phyloP scores from a whole-genome alignment of 1,140 invertebrate genomes.

The Halyomorpha halys region DNA sequence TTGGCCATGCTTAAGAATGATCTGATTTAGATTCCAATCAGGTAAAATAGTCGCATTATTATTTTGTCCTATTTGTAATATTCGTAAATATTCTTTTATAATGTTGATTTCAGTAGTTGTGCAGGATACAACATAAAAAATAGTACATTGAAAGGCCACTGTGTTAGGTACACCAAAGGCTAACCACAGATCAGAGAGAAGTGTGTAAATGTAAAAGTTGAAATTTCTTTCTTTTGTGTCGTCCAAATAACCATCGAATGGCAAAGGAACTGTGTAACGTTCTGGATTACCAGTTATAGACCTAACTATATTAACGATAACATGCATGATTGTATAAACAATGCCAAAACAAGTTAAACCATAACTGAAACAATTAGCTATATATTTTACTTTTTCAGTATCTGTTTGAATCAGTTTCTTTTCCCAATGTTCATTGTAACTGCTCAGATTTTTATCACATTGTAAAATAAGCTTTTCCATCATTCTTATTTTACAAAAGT shows the following conservation, averaged over 20 bases:
- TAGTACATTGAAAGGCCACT: slow-evolving; percentile 6
- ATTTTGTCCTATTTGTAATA: too few species aligned
- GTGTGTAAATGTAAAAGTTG: not conserved
- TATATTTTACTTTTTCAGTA: not conserved
- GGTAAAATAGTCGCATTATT: too few species aligned
- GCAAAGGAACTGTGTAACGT: not conserved
- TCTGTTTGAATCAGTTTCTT: not conserved
- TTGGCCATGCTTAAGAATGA: too few species aligned
- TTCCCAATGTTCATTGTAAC: not conserved
- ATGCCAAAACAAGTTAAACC: not conserved
- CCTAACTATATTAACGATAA: not conserved
- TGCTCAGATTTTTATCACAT: too few species aligned
- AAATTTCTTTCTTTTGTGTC: not conserved
- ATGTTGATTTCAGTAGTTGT: slow-evolving; percentile 6
- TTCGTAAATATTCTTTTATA: not conserved
- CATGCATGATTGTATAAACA: not conserved
- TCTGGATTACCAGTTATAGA: not conserved
- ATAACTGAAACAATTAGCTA: not conserved
- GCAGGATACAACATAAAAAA: slow-evolving; percentile 2
- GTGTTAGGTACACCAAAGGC: not conserved
- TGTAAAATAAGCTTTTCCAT: too few species aligned
- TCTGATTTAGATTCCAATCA: too few species aligned
- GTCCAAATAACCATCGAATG: not conserved
- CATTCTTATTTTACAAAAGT: too few species aligned
- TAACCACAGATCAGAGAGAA: not conserved